Conservation (phyloP, 2,113 vertebrate genomes). For the Poeciliopsis prolifica region DNA sequence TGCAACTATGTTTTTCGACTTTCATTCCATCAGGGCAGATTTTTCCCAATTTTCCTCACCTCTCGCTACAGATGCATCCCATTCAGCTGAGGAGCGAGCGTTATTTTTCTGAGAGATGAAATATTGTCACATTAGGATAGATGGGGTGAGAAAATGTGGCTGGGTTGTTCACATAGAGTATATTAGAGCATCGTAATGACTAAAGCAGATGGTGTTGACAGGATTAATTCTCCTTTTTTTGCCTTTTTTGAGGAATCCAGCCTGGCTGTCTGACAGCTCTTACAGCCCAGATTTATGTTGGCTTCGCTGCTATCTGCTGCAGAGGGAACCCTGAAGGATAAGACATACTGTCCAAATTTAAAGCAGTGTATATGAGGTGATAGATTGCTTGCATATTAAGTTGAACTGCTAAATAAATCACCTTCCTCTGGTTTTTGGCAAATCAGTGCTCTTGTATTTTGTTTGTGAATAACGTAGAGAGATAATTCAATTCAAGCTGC, state of each 20-base stretch:
- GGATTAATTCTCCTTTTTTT: neutral
- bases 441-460: neutral
- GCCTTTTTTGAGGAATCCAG: neutral
- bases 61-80: neutral
- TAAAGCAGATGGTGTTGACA: conserved; percentile 10
- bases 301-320: neutral
- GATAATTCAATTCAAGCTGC: neutral
- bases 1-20: conserved; percentile 2
- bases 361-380: neutral
- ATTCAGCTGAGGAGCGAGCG: neutral
- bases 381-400: neutral
- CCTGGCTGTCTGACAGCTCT: neutral
- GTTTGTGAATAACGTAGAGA: neutral
- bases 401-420: neutral
- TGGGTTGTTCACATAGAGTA: neutral
- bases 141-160: neutral
- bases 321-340: neutral
- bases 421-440: neutral
- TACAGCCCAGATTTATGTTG: neutral
- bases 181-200: neutral
- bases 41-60: neutral
- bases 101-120: neutral
- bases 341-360: neutral
- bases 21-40: neutral
- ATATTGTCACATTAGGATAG: conserved; percentile 2